Percentiles rank a stretch among this genome's conserved stretches.
Evolutionary conservation across 1,140 invertebrate species (phyloP).

Genomic region (Caligus rogercresseyi): DNA sequence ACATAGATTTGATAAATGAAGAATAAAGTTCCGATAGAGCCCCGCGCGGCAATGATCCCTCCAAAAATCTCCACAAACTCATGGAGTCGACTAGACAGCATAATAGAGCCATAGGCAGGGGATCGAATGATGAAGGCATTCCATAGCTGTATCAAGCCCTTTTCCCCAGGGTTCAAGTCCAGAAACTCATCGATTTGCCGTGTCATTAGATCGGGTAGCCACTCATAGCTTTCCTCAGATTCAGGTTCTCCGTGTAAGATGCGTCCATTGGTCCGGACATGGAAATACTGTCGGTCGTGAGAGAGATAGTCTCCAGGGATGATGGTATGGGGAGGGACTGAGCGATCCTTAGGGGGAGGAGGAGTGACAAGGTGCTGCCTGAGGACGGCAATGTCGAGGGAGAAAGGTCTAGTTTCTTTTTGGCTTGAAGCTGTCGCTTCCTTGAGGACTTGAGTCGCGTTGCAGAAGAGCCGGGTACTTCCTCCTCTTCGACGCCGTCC

Average conservation of each 20-base stretch:
- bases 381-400: too few species aligned
- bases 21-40: slow-evolving; percentile 11
- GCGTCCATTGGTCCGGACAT: background rate
- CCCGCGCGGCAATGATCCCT: background rate
- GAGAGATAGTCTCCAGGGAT: background rate
- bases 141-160: slow-evolving; percentile 10
- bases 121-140: background rate
- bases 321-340: background rate
- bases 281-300: background rate
- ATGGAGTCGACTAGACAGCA: background rate
- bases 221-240: slow-evolving; percentile 4
- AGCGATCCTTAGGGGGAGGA: too few species aligned
- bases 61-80: background rate
- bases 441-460: too few species aligned
- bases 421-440: too few species aligned
- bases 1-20: slow-evolving; percentile 12
- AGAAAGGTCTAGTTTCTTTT: too few species aligned
- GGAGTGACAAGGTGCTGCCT: too few species aligned
- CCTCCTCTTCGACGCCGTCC: too few species aligned
- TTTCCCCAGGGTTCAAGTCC: slow-evolving; percentile 10
- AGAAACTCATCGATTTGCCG: slow-evolving; percentile 17
- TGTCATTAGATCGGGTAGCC: background rate
- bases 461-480: too few species aligned
- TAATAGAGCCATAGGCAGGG: slow-evolving; percentile 2
- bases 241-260: slow-evolving; percentile 1